Conservation (phyloP, 92 coral and sea anemone species). For the Epizoanthus ramosus region DNA sequence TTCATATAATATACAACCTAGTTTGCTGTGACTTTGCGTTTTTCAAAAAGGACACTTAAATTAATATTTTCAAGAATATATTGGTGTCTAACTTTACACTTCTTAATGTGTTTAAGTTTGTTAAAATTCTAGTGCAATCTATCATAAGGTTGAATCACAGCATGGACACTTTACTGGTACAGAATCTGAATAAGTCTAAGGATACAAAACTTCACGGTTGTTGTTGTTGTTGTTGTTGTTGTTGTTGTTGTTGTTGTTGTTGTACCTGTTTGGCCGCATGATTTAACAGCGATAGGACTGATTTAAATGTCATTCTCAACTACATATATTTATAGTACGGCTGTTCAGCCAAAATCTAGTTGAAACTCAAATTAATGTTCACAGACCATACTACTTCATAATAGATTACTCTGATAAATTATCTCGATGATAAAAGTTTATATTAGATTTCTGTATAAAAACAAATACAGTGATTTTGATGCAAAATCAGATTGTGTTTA, state of each 20-base stretch:
- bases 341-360: neutral
- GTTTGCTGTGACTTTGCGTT: slow-evolving; percentile 10
- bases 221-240: no score
- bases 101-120: slow-evolving; percentile 10
- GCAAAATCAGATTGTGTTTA: no score
- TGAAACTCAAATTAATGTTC: neutral
- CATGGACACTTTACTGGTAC: neutral
- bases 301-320: neutral
- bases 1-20: neutral
- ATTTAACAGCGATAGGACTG: neutral
- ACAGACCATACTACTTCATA: neutral
- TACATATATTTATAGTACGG: slow-evolving; percentile 9
- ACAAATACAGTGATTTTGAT: no score
- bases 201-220: no score
- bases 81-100: slow-evolving; percentile 3
- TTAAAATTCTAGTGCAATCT: slow-evolving; percentile 1
- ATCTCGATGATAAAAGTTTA: neutral
- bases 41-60: neutral
- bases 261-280: no score
- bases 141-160: slow-evolving; percentile 22
- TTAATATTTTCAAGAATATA: neutral
- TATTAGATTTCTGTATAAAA: neutral
- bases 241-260: no score
- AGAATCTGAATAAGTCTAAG: neutral
- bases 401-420: slow-evolving; percentile 3